phyloP scores from a whole-genome alignment of 2,797 vertebrate species.

The Galagoides demidoff region DNA sequence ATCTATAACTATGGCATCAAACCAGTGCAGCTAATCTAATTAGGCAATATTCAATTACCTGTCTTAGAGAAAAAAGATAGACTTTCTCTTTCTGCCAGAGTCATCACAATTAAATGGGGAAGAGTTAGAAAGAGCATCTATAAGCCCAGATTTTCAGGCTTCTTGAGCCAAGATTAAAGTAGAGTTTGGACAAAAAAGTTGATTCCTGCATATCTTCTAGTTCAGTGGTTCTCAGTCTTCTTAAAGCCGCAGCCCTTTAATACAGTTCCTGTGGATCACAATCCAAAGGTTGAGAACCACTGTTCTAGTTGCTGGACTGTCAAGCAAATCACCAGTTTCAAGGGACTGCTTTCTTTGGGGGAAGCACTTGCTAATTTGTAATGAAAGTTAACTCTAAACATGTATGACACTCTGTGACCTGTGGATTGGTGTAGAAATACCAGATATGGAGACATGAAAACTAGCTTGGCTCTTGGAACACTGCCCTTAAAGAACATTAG shows the following conservation, averaged over 20 bases:
- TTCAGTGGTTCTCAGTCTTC: not conserved
- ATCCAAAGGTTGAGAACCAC: no score
- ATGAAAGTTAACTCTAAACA: constrained; percentile 38
- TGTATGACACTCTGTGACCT: not conserved
- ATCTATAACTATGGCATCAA: constrained; percentile 59
- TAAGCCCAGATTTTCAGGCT: constrained; percentile 62
- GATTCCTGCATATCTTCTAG: constrained; percentile 56
- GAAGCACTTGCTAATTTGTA: not conserved
- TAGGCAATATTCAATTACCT: constrained; percentile 74
- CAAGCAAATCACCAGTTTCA: constrained; percentile 49
- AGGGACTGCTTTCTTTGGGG: not conserved
- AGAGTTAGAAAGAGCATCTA: constrained; percentile 63
- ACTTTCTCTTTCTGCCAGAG: constrained; percentile 66
- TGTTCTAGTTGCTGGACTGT: not conserved
- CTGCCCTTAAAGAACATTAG: constrained; percentile 30
- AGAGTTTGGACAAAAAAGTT: constrained; percentile 70
- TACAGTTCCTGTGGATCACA: no score
- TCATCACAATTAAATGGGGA: constrained; percentile 72
- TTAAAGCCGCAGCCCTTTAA: no score
- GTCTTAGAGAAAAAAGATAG: constrained; percentile 35
- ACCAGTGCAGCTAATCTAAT: constrained; percentile 73
- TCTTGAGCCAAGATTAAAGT: constrained; percentile 71
- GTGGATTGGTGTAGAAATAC: not conserved
- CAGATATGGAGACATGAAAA: constrained; percentile 9
- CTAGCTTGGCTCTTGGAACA: constrained; percentile 4